Percentiles rank a stretch among this genome's conserved stretches.
Conservation (phyloP, 1,140 invertebrate genomes). For the Diachasma alloeum region DNA sequence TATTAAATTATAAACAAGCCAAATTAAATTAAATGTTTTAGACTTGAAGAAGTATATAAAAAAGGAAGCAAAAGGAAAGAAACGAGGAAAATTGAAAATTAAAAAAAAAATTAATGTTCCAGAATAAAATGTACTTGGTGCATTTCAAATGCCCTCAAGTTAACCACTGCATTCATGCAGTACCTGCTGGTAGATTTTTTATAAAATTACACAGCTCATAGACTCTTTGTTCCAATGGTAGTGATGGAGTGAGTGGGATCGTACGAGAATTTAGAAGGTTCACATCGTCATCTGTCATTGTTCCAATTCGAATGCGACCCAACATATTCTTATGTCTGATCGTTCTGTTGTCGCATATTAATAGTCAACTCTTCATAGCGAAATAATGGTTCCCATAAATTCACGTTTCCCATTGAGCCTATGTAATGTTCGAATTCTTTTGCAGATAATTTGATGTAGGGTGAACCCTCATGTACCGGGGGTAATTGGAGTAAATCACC, state of each 20-base stretch:
- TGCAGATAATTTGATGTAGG: background rate
- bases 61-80: no score
- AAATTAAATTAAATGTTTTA: no score
- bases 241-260: background rate
- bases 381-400: conserved; percentile 5
- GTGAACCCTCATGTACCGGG: background rate
- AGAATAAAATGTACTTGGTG: no score
- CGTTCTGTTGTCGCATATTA: conserved; percentile 19
- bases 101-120: no score
- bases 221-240: background rate
- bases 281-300: background rate
- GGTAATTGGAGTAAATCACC: conserved; percentile 11
- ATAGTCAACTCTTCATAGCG: background rate
- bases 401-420: background rate
- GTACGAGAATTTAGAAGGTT: background rate
- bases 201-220: background rate
- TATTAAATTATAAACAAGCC: no score
- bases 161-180: no score
- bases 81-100: no score
- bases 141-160: no score
- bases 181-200: background rate
- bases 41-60: no score
- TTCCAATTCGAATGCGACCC: background rate
- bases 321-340: background rate
- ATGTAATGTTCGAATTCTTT: background rate